Evolutionary conservation across 2,797 vertebrate species (phyloP), one percentile per base, ranked within the genome.

Genomic region (Danionella dracula): DNA sequence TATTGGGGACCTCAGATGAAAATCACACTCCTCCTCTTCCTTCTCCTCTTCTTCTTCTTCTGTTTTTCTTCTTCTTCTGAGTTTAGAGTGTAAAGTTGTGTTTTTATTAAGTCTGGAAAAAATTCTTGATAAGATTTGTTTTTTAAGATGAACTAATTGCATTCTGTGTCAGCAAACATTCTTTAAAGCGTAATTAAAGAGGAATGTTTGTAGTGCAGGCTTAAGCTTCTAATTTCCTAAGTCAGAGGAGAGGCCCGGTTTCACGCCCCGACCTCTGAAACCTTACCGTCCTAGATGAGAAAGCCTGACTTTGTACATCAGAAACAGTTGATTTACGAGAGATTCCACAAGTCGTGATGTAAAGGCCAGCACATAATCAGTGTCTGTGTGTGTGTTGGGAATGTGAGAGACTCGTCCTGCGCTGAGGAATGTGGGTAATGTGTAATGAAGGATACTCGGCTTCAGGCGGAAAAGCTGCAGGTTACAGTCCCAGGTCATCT

Each of bases 341-440:
- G 57, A 62, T 70, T 70, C 56, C 57, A 69, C 56, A 74, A 8
- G 4, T 32, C 19, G 17, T 56, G 20, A 45, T 44, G 40, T 66
- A 69, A 70, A 68, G 32, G 8, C 35, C 11, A 4, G 19, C 20
- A 38, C 68, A 42, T 38, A 48, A 1, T 31, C 37, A 27, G 27
- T 27, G 17, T 10, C n/a, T 55, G 35, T 66, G 56, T 58, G 58
- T 29, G 56, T 58, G 58, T 29, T 29, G 19, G 20, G 62, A 69
- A 68, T 42, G 19, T 59, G 55, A 63, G 15, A 23, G 40, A 34
- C 23, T 38, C 27, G 48, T 41, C 41, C 41, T 10, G 1, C 51
- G 35, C 68, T 51, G 74, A 60, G 61, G 82, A 85, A 87, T 85
- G 70, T 68, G 64, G 75, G 66, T 63, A 82, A 83, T 83, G 78